These are phyloP conservation scores for Trachythela sp. DNA, from an alignment of 64 coral and sea anemone species.

Conservation along the genomic window DNA sequence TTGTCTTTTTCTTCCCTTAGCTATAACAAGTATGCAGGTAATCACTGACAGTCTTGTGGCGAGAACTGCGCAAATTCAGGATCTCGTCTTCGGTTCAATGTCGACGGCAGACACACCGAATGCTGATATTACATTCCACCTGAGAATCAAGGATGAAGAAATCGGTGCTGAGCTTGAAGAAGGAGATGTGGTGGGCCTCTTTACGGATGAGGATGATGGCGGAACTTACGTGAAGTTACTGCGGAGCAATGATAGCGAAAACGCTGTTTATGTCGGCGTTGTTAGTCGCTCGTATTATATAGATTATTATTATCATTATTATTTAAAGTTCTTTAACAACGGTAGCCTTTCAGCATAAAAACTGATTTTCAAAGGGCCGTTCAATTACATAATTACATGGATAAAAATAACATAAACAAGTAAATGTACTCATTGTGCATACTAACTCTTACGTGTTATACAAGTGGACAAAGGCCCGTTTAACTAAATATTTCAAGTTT, in stretches of 20 bases:
- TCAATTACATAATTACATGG: too few relatives aligned
- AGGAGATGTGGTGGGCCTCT: slow-evolving; percentile 84
- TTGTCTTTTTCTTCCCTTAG: background rate
- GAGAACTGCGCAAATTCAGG: background rate
- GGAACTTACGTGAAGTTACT: background rate
- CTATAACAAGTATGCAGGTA: background rate
- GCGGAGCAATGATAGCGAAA: background rate
- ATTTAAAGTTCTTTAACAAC: too few relatives aligned
- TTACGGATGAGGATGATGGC: slow-evolving; percentile 47
- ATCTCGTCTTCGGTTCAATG: background rate
- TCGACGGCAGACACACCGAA: background rate
- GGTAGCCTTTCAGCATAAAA: too few relatives aligned
- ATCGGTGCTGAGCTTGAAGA: slow-evolving; percentile 54
- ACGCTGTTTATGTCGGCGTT: background rate
- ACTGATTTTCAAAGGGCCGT: too few relatives aligned
- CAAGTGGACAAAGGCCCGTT: too few relatives aligned
- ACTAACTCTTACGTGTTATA: too few relatives aligned
- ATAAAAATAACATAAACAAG: too few relatives aligned
- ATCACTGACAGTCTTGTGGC: background rate
- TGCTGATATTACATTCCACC: slow-evolving; percentile 87
- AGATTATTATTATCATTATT: too few relatives aligned
- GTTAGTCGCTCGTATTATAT: background rate
- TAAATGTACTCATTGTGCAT: too few relatives aligned
- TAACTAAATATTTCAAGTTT: too few relatives aligned
- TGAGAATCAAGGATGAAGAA: slow-evolving; percentile 53